Evolutionary conservation across 2,113 vertebrate species (phyloP).

Genomic region (Sorex fumeus): DNA sequence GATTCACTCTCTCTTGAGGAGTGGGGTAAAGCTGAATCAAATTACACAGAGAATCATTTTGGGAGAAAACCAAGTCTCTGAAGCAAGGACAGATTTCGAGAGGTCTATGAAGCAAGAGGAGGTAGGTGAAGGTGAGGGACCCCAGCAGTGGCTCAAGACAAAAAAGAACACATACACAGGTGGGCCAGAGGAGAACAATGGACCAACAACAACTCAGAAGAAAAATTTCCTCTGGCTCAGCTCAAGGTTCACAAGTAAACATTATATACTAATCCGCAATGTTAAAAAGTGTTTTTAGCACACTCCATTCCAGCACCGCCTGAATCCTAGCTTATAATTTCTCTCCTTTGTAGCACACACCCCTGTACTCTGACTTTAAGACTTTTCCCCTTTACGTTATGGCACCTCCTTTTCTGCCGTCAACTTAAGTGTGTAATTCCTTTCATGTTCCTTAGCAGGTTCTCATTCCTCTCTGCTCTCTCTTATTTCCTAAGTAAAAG

Average conservation of each 20-base stretch:
- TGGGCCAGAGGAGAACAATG: not conserved
- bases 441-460: too few species aligned
- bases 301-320: too few species aligned
- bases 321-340: too few species aligned
- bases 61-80: not conserved
- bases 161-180: not conserved
- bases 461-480: too few species aligned
- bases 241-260: slow-evolving; percentile 16
- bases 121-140: not conserved
- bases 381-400: too few species aligned
- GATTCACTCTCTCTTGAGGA: not conserved
- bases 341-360: too few species aligned
- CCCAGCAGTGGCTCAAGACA: not conserved
- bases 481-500: too few species aligned
- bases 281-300: not conserved
- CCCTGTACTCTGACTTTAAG: too few species aligned
- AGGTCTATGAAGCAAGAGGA: not conserved
- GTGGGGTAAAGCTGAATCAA: not conserved
- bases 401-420: too few species aligned
- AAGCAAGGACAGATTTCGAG: slow-evolving; percentile 18
- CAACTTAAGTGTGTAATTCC: too few species aligned
- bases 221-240: slow-evolving; percentile 6
- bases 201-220: slow-evolving; percentile 35
- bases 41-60: slow-evolving; percentile 3
- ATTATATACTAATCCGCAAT: not conserved